Evolutionary conservation across 2,113 vertebrate species (phyloP), one percentile per base, ranked within the genome.

Genomic region (Kryptolebias marmoratus): DNA sequence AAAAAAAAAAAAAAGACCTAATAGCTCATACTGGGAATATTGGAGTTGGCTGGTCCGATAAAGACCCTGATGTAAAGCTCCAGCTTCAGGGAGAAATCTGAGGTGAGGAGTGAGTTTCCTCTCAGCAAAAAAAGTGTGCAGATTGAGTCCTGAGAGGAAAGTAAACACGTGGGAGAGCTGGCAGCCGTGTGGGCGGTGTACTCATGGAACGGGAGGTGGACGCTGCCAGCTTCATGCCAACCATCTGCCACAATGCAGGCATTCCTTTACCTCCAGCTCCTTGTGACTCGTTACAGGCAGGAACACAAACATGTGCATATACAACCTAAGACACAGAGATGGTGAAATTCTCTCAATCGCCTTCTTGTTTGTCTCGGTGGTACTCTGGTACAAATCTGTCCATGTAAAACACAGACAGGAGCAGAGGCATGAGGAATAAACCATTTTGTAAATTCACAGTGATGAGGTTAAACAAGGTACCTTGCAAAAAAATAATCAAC

Each of bases 201-300:
- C 66, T 75, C 64, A 60, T 59, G 64, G 57, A 78, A 75, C 47
- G 73, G 66, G 71, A 58, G 71, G 22, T 28, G 49, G 78, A 77
- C 64, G 45, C 64, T 85, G 87, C 78, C 76, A 85, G 71, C 50
- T 82, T 88, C 71, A 68, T 82, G 71, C 79, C 72, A 85, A 85
- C 87, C 86, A 90, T 92, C 90, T 92, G 90, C 83, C 88, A 86
- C 82, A 71, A 80, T 22, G 49, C 83, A 84, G 81, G 58, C 86
- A 84, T 82, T 79, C 75, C 73, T 89, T 83, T 83, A 88, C 84
- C 87, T 90, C 85, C 50, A 81, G 77, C 76, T 62, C 57, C 49
- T 82, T 78, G 85, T 82, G 88, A 90, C 77, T 87, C 76, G 83
- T 80, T 88, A 78, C 45, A 66, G 55, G 68, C 71, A 59, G 13